Base-by-base conservation (phyloP, 2,888 invertebrate genomes). In the Callyntrura guangdongensis region DNA sequence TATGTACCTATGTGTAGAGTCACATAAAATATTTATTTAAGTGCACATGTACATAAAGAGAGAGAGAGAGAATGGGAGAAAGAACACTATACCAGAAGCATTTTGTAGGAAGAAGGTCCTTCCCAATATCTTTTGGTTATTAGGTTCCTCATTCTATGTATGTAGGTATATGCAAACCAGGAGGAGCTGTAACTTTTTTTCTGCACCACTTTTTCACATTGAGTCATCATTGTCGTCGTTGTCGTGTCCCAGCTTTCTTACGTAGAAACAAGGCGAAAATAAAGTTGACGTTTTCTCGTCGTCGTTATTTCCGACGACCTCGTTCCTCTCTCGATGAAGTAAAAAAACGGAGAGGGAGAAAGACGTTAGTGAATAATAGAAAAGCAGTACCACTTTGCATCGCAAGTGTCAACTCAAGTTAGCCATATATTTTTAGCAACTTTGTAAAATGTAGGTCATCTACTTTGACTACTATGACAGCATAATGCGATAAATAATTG, bases 391-490 rank as follows among this genome's bases (percentile, higher is more conserved):
- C 59, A 85, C 67, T 83, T 89, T 89, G 61, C 88, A 83, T 89
- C 56, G 61, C 83, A 45, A 74, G 69, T 67, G 88, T 82, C 67
- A 89, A 72, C 74, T 74, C 81, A 82, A 88, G 53, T 81, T 87
- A 17, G 27, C 79, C 27, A 27, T 36, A 86, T 77, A 77, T 86
- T 79, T 81, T 77, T 77, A 11, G 74, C 56, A 74, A 86, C 74
- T 86, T 86, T 77, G 53, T 53, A 36, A 36, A 36, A 85, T 74
- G 53, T 64, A 86, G 86, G 86, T 79, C 79, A 79, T 86, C 59
- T 45, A 45, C 36, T 36, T 79, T 67, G 67, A 79, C 59, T 45
- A 45, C 36, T 36, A 45, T 81, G 81, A 59, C 59, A 81, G 45
- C n/a, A 27, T 79, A 81, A 81, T 81, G 20, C 81, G 36, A 45